Evolutionary conservation across 2,797 vertebrate species (phyloP).

Genomic region (Peromyscus attwateri): DNA sequence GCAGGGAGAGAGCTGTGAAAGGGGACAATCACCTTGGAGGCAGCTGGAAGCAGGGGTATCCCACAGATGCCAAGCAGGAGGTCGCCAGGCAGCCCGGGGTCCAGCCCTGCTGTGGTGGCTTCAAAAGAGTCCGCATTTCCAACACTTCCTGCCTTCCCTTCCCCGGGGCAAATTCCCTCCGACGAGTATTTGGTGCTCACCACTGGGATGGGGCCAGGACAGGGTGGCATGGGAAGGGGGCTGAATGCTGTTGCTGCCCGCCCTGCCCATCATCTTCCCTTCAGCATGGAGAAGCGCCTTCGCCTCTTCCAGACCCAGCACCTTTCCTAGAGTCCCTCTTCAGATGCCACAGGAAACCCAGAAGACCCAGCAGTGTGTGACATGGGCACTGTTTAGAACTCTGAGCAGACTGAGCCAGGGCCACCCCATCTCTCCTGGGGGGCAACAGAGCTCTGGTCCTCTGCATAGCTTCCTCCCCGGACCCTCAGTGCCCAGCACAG

Average conservation of each 20-base stretch:
- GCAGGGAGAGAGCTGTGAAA: not conserved
- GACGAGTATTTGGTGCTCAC: not conserved
- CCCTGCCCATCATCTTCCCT: not conserved
- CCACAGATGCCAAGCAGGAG: not conserved
- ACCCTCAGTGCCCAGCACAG: not conserved
- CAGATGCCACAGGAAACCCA: not conserved
- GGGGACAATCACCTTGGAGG: not conserved
- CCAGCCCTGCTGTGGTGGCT: not conserved
- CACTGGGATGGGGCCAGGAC: too few species aligned
- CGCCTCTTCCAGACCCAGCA: not conserved
- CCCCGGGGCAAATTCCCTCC: not conserved
- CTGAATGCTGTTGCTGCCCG: not conserved
- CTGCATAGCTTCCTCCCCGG: not conserved
- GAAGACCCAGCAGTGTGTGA: not conserved
- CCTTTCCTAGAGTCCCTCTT: too few species aligned
- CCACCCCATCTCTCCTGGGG: not conserved
- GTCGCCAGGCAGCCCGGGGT: not conserved
- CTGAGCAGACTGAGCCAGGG: fast-evolving
- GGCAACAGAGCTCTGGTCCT: fast-evolving
- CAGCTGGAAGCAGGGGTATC: not conserved
- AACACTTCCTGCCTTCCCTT: not conserved
- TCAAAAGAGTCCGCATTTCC: not conserved
- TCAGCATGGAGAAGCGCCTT: not conserved
- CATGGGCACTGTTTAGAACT: not conserved
- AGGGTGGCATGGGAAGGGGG: not conserved